Percentiles rank a stretch among this genome's conserved stretches.
phyloP scores from a whole-genome alignment of 2,888 invertebrate genomes.

The Carabus problematicus region DNA sequence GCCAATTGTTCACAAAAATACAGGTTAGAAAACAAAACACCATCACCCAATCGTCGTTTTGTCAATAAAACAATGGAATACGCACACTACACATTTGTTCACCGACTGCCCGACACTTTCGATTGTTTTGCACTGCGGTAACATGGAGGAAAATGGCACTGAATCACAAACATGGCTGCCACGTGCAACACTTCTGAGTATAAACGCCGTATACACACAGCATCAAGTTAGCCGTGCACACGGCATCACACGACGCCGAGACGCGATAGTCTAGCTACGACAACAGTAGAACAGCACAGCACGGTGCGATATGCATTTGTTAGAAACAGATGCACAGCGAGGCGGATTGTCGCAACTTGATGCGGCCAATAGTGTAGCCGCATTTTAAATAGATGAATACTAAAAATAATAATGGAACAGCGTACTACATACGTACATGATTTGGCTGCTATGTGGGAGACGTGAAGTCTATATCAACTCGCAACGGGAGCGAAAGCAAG shows the following conservation, averaged over 20 bases:
- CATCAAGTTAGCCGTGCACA: conserved; percentile 17
- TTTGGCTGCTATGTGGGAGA: conserved; percentile 1
- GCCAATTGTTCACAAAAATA: conserved; percentile 13
- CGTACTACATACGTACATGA: not conserved
- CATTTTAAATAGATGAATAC: conserved; percentile 38
- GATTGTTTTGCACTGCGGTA: conserved; percentile 24
- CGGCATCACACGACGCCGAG: conserved; percentile 38
- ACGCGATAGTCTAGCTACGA: conserved; percentile 10
- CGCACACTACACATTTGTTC: conserved; percentile 14
- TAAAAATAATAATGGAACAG: conserved; percentile 33
- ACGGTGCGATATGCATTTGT: not conserved
- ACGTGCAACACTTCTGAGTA: conserved; percentile 19
- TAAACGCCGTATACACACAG: conserved; percentile 4
- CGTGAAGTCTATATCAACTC: too few relatives aligned
- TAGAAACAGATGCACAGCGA: not conserved
- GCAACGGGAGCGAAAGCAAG: too few relatives aligned
- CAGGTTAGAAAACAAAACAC: conserved; percentile 7
- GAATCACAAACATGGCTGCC: conserved; percentile 26
- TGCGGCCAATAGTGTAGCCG: not conserved
- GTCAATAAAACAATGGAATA: not conserved
- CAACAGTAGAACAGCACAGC: conserved; percentile 2
- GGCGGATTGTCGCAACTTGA: not conserved
- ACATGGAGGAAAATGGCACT: conserved; percentile 11
- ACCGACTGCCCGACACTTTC: conserved; percentile 18
- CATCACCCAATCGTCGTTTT: conserved; percentile 7